Base-by-base conservation (phyloP, 2,888 invertebrate species). In the Patella caerulea region DNA sequence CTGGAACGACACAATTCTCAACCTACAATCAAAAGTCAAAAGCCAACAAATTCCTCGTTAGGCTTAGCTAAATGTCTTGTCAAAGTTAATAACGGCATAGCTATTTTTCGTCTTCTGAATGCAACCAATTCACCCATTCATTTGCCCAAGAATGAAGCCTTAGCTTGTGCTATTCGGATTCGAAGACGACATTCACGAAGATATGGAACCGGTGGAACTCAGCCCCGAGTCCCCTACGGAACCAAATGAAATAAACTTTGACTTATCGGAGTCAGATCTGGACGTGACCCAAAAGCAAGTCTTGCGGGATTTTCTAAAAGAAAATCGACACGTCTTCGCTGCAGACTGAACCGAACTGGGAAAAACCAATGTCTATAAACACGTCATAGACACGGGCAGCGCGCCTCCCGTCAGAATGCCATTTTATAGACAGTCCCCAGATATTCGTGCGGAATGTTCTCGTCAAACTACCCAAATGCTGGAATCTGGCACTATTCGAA, bases 311-410 rank as follows among this genome's bases (percentile, higher is more conserved):
- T 74, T 77, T 9, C 54, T 77, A 15, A 2, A 3, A 19, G 2
- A 19, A 77, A n/a, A n/a, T 70, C 45, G 77, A 9, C 54, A 79
- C 11, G 70, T n/a, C n/a, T n/a, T 80, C 75, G 79, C 77, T 1
- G 19, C 79, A 12, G 76, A 76, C 73, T 45, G 82, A 7, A 75
- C 65, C 52, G 76, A 78, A 72, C 52, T 77, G 14, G 85, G 85
- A 5, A 65, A 74, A 54, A 81, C 82, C 15, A 65, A 80, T n/a
- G 59, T 78, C 19, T 79, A 78, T 72, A 71, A 74, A 9, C 83
- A 84, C 75, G 74, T 34, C 19, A 82, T 84, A 19, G 81, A 83
- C 2, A 83, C 83, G 9, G 81, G 79, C 3, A 52, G 77, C 74
- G 82, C 78, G 9, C 29, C 55, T 19, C 82, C 83, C 14, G 72